Evolutionary conservation across 2,888 invertebrate genomes (phyloP).

Genomic region (Rambutsinella grinnellia): DNA sequence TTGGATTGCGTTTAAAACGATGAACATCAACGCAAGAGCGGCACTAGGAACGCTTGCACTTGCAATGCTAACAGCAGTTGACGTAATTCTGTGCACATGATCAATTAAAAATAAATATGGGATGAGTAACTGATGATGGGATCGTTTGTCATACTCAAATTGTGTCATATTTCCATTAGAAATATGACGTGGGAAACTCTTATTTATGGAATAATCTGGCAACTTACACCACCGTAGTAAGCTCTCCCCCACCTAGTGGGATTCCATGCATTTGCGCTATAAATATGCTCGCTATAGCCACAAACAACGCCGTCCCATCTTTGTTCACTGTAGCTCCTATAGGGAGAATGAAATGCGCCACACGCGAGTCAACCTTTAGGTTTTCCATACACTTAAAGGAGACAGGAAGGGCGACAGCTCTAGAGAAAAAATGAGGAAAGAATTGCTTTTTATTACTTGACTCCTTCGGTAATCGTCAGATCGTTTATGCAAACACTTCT

Average conservation of each 20-base stretch:
- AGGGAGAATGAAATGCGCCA: slow-evolving; percentile 89
- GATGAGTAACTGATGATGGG: too few relatives aligned
- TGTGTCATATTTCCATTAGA: too few relatives aligned
- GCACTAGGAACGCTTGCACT: slow-evolving; percentile 91
- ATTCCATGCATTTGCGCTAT: slow-evolving; percentile 91
- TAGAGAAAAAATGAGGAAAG: slow-evolving; percentile 70
- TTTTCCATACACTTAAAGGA: slow-evolving; percentile 90
- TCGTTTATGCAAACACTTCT: not conserved
- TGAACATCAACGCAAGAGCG: slow-evolving; percentile 84
- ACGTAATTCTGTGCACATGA: slow-evolving; percentile 80
- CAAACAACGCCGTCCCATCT: slow-evolving; percentile 83
- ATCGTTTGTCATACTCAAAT: too few relatives aligned
- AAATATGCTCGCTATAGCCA: slow-evolving; percentile 85
- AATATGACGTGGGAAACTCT: too few relatives aligned
- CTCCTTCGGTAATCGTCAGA: not conserved
- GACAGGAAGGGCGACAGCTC: slow-evolving; percentile 90
- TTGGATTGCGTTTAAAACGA: slow-evolving; percentile 85
- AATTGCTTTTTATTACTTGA: not conserved
- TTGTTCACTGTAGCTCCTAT: slow-evolving; percentile 90
- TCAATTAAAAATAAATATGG: too few relatives aligned
- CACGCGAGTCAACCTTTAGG: slow-evolving; percentile 82
- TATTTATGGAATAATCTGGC: too few relatives aligned
- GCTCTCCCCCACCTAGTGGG: slow-evolving; percentile 83
- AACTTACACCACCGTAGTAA: slow-evolving; percentile 86
- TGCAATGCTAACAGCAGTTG: slow-evolving; percentile 88